Percentiles rank a stretch among this genome's conserved stretches.
Conservation (phyloP, 2,888 invertebrate genomes). For the Desoria tigrina region DNA sequence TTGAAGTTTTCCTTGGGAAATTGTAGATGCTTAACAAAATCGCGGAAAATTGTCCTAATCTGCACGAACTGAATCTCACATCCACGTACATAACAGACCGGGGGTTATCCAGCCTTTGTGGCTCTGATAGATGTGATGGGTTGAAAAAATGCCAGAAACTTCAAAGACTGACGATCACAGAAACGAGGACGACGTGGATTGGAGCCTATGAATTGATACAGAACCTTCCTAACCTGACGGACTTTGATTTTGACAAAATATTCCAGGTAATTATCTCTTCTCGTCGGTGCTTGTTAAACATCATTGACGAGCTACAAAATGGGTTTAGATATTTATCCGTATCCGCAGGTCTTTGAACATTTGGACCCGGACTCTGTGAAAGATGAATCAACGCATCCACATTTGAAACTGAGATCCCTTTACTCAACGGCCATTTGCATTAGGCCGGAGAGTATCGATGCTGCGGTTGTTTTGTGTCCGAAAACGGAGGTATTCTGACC, state of each 20-base stretch:
- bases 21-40: slow-evolving; percentile 55
- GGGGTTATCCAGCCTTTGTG: slow-evolving; percentile 54
- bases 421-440: slow-evolving; percentile 53
- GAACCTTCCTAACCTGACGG: slow-evolving; percentile 54
- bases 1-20: no score
- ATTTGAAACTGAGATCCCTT: slow-evolving; percentile 52
- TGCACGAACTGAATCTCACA: slow-evolving; percentile 55
- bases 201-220: slow-evolving; percentile 54
- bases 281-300: no score
- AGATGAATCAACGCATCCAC: slow-evolving; percentile 15
- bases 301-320: no score
- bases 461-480: slow-evolving; percentile 54
- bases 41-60: slow-evolving; percentile 54
- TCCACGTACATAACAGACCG: slow-evolving; percentile 55
- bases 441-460: slow-evolving; percentile 52
- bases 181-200: slow-evolving; percentile 54
- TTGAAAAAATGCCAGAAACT: slow-evolving; percentile 53
- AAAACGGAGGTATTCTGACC: slow-evolving; percentile 50
- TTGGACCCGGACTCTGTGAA: slow-evolving; percentile 43
- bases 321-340: no score
- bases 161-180: slow-evolving; percentile 53
- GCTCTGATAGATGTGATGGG: slow-evolving; percentile 47
- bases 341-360: slow-evolving; percentile 50
- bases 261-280: slow-evolving; percentile 55
- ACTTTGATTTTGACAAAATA: slow-evolving; percentile 56